Percentiles rank a stretch among this genome's conserved stretches.
Evolutionary conservation across 2,797 vertebrate species (phyloP).

Genomic region (Myotis findleyi): DNA sequence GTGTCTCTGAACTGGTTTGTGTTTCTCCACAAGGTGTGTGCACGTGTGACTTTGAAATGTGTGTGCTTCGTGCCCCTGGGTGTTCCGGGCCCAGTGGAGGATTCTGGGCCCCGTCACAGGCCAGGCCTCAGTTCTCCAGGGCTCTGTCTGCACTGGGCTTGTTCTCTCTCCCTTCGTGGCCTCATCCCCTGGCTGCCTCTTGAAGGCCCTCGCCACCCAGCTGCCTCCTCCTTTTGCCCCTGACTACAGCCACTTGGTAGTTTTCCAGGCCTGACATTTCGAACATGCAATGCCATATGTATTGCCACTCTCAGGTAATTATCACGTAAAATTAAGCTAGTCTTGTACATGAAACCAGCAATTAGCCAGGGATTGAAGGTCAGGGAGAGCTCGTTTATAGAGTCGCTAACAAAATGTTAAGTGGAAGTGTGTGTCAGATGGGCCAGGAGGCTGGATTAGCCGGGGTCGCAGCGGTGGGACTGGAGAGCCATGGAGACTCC

Average conservation of each 20-base stretch:
- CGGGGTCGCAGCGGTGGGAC: slow-evolving; percentile 85
- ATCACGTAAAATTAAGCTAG: slow-evolving; percentile 90
- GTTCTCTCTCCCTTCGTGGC: neutral
- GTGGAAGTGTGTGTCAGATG: slow-evolving; percentile 99
- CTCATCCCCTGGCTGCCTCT: slow-evolving; percentile 70
- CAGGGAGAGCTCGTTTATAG: slow-evolving; percentile 91
- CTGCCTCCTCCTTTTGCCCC: slow-evolving; percentile 65
- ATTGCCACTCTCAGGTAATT: slow-evolving; percentile 90
- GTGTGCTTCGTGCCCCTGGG: neutral
- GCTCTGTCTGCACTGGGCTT: neutral
- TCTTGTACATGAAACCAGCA: slow-evolving; percentile 90
- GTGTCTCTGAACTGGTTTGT: neutral
- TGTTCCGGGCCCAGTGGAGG: neutral
- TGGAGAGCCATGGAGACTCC: slow-evolving; percentile 85
- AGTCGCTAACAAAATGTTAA: slow-evolving; percentile 93
- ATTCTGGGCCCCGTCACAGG: neutral
- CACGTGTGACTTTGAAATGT: neutral
- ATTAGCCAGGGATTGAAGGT: slow-evolving; percentile 91
- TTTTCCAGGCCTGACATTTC: slow-evolving; percentile 89
- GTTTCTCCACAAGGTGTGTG: neutral
- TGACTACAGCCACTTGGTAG: slow-evolving; percentile 84
- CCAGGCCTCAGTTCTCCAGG: neutral
- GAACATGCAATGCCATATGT: slow-evolving; percentile 87
- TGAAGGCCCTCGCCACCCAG: neutral
- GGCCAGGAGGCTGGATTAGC: slow-evolving; percentile 93